Evolutionary conservation across 1,140 invertebrate genomes (phyloP), one percentile per base, ranked within the genome.

Genomic region (Cydia splendana): DNA sequence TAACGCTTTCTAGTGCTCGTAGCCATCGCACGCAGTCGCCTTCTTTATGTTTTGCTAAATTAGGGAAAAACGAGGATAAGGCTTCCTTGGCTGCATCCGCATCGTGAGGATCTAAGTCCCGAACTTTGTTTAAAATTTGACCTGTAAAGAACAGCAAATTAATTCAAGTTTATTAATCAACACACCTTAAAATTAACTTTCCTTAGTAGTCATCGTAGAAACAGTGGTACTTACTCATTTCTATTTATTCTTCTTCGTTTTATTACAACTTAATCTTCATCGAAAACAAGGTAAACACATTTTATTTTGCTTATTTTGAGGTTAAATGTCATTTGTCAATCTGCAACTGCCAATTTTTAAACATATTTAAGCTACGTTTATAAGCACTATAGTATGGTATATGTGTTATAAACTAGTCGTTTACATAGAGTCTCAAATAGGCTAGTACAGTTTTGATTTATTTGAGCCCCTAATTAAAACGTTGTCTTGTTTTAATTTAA

Each of bases 31-130:
- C 84, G 15, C 78, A 79, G 75, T 86, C 82, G 12, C 74, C 65
- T 18, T 85, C 80, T 5, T 82, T 83, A 34, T 87, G 78, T 76
- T 90, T 91, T 0, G 77, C 48, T 74, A 91, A 75, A 75, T 88
- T 89, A 71, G 85, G 85, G 71, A 91, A 87, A 75, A 91, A 92
- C 0, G 77, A 20, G 15, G 84, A 79, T 0, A 92, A 73, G 4
- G 75, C 83, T 67, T 91, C 88, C 77, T 92, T 92, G 1, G 90
- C 82, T 15, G 85, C 87, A 4, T 92, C 91, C 78, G 80, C 85
- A 45, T 92, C 85, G 42, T 88, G 88, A 6, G 88, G 85, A 71
- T 92, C 87, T n/a, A 91, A 83, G 34, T 87, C 82, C n/a, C 82
- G 82, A 34, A 92, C 77, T 85, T 89, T 89, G 53, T 88, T 82